Percentiles rank a stretch among this genome's conserved stretches.
These are phyloP conservation scores for Lampris incognitus DNA, from an alignment of 2,113 vertebrate species.

Conservation along the genomic window DNA sequence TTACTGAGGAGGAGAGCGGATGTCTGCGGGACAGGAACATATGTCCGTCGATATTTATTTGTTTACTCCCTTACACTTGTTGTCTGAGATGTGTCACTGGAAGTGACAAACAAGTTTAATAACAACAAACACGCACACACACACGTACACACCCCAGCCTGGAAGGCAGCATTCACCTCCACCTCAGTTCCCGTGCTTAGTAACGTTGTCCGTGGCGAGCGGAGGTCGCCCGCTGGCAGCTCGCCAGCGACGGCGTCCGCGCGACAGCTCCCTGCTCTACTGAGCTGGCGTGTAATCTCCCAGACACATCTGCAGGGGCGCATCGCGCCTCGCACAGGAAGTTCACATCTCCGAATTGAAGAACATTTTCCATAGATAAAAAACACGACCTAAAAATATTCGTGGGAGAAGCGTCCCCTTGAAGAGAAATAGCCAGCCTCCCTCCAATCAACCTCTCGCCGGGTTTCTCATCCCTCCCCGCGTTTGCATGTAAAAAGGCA, in stretches of 20 bases:
- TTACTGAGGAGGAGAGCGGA: no score
- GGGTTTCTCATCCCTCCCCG: constrained; percentile 70
- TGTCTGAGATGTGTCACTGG: constrained; percentile 29
- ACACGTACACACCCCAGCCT: constrained; percentile 41
- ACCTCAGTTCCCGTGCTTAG: constrained; percentile 43
- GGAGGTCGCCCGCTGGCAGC: constrained; percentile 36
- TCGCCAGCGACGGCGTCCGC: constrained; percentile 15
- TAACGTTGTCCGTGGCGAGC: constrained; percentile 32
- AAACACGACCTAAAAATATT: constrained; percentile 50
- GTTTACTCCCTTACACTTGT: constrained; percentile 36
- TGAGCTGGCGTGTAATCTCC: constrained; percentile 41
- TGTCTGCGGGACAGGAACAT: no score
- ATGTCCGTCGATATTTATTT: constrained; percentile 32
- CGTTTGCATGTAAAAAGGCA: constrained; percentile 50
- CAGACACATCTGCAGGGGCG: constrained; percentile 39
- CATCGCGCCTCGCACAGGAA: constrained; percentile 11
- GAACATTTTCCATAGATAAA: constrained; percentile 32
- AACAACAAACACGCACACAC: constrained; percentile 44
- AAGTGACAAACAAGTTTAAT: constrained; percentile 64
- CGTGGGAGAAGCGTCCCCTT: constrained; percentile 64
- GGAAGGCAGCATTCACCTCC: constrained; percentile 45
- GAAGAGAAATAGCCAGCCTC: constrained; percentile 48
- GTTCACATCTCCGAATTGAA: constrained; percentile 12
- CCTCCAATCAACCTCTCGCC: constrained; percentile 14
- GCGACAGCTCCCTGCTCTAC: constrained; percentile 40